Base-by-base conservation (phyloP, 1,140 invertebrate genomes). In the Laupala kohalensis region DNA sequence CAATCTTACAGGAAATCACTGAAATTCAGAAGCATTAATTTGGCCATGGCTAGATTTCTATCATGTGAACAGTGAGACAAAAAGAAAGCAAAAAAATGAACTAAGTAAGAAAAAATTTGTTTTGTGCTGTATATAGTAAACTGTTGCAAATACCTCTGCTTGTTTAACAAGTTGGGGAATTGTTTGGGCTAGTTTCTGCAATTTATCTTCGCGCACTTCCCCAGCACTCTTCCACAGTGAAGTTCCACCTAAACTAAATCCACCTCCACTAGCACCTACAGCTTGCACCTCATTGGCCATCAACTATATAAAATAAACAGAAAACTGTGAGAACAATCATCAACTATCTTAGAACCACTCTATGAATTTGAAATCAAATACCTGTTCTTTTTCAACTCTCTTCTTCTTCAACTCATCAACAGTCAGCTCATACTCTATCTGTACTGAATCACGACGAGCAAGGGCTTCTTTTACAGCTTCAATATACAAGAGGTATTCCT, bases 401-500 rank as follows among this genome's bases (percentile, higher is more conserved):
- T 82, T 84, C 73, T 86, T 88, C 27, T 85, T 82, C 23, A 90
- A 78, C 75, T 90, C 88, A 66, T 90, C 88, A 24, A 88, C 76
- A 2, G 86, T 86, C 69, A 83, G 79, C 77, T 92, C 89, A 77
- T 89, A 90, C 72, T 87, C 83, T 73, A 85, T 85, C 78, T 91
- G 89, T 78, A 89, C 86, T n/a, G 82, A 81, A 77, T 92, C 89
- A 64, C 90, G 80, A 71, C 87, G 83, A 63, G 81, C 78, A 69
- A 91, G 76, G n/a, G 88, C 87, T 76, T 89, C 88, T 79, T 89
- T 87, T 0, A 88, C 86, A 25, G 87, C 85, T 72, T 88, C 89
- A 69, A 89, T 83, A 76, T 91, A 91, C 62, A 86, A 80, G 15
- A 89, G 79, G 74, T 91, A 91, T 75, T 92, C 90, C 75, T 86